phyloP scores from a whole-genome alignment of 1,140 invertebrate genomes.

The Pseudoatta argentina region DNA sequence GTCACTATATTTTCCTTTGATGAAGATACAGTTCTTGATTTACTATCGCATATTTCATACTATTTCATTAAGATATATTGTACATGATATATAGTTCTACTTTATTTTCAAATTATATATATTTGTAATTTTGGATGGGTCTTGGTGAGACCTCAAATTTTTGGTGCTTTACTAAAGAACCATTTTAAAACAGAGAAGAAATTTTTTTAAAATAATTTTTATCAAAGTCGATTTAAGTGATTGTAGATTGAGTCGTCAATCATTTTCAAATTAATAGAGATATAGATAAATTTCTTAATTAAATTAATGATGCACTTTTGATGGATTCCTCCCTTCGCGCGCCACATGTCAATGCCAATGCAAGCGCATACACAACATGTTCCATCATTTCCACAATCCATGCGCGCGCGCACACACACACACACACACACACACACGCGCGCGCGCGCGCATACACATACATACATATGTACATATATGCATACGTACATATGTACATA shows the following conservation, averaged over 20 bases:
- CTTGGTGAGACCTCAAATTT: too few species aligned
- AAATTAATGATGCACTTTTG: constrained; percentile 22
- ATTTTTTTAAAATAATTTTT: background rate
- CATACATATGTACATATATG: too few species aligned
- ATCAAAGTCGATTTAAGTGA: background rate
- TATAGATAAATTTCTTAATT: constrained; percentile 9
- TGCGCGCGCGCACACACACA: too few species aligned
- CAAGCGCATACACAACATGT: background rate
- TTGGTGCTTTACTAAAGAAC: too few species aligned
- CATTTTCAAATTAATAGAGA: background rate
- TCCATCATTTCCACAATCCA: constrained; percentile 11
- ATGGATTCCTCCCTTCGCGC: background rate
- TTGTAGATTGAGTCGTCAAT: background rate
- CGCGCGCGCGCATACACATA: too few species aligned
- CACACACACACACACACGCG: background rate
- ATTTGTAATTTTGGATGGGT: too few species aligned
- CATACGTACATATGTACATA: background rate
- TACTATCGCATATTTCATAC: too few species aligned
- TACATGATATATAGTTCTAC: too few species aligned
- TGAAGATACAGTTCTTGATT: too few species aligned
- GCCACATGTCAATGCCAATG: constrained; percentile 14
- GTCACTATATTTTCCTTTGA: too few species aligned
- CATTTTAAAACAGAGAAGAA: background rate
- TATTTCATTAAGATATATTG: too few species aligned
- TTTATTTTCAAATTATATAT: too few species aligned